Evolutionary conservation across 1,140 invertebrate genomes (phyloP), one percentile per base, ranked within the genome.

Genomic region (Eueides isabella): DNA sequence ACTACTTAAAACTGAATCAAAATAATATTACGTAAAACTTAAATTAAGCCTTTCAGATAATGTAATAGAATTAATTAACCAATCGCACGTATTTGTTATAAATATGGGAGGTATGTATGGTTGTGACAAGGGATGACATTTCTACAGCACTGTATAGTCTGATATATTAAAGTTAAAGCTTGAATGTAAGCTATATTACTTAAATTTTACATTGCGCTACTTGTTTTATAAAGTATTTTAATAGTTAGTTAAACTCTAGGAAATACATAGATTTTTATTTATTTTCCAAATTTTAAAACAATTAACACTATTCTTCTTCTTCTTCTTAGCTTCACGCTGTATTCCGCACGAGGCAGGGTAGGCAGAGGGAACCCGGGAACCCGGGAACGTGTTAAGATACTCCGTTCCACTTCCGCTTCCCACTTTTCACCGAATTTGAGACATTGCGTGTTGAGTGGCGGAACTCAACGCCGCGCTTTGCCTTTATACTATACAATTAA

Each of bases 121-220:
- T 29, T 28, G 14, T 73, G 71, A 73, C 71, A 73, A 67, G 64
- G 71, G 71, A 55, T 67, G 63, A 67, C 71, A 29, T 73, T 67
- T 62, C 63, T 63, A 23, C 55, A 16, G 31, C 26, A 26, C 55
- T 64, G 68, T 26, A 69, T 33, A 55, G 26, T 12, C 61, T 29
- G 31, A 63, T 70, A 31, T 69, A 23, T 7, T 69, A 19, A 69
- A 7, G 5, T 26, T 61, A 29, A 5, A 5, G 44, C 23, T 69
- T 5, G 5, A 61, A 7, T 33, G 14, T 11, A 1, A 9, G 30
- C 67, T 69, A 31, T 69, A 69, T 26, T 33, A 28, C 23, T 31
- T 19, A 19, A 30, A 26, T 55, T 38, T 38, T 11, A 11, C 3
- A 12, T 4, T 26, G 11, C 9, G 3, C 9, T 5, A 0, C 11